Evolutionary conservation across 2,797 vertebrate species (phyloP), one percentile per base, ranked within the genome.

Genomic region (Capromys pilorides): DNA sequence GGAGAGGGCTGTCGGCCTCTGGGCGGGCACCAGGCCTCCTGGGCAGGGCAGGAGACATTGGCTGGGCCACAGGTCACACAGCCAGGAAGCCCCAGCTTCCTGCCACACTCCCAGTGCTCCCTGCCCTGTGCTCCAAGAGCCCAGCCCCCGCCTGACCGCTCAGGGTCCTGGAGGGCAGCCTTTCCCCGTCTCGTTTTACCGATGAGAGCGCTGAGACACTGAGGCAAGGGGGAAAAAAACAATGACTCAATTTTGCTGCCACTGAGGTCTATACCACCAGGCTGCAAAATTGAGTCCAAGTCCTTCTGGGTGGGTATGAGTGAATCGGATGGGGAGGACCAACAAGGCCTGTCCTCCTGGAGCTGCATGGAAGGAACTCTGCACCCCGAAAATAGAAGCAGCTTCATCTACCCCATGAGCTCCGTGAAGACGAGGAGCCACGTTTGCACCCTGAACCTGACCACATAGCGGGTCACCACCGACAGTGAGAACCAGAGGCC

Each of bases 31-130:
- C 24, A 45, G 36, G 57, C n/a, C 24, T 6, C n/a, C 24, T 6
- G 8, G 22, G n/a, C 28, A 6, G 21, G 10, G 45, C 86, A 39
- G 41, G 28, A 81, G 54, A 69, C 2, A 13, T 28, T 6, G 8
- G 1, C 4, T 0, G 75, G 85, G 41, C 71, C 26, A 39, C 1
- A n/a, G 51, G 36, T 31, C 9, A 5, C 12, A 51, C 0, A 4
- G 64, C 36, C 5, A 2, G 18, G 49, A 59, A 28, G 28, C 28
- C 22, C 39, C 10, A 31, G 45, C 66, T 61, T 36, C 39, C 22
- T 4, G 10, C 13, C 19, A 66, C 9, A 36, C 3, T 21, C 11
- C 28, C 16, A 1, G 21, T 10, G 39, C 24, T 39, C 33, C 12
- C 0, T 8, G 54, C 3, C 73, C 39, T 62, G 66, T 16, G 4